Evolutionary conservation across 2,797 vertebrate species (phyloP).

Genomic region (Philypnodon macrostomus): DNA sequence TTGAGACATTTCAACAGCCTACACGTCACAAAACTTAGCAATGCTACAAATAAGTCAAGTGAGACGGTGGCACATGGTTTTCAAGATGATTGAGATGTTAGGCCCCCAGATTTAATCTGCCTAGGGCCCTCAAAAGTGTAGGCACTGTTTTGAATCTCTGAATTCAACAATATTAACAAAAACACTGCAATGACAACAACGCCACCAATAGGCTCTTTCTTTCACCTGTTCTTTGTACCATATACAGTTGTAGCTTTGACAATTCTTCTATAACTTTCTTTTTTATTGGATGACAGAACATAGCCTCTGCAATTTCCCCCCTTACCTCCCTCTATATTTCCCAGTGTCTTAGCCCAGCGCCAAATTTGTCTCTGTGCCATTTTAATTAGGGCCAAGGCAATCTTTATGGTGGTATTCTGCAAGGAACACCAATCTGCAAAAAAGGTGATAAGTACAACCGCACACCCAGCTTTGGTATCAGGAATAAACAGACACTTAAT

Average conservation of each 20-base stretch:
- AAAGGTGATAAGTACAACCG: conserved; percentile 84
- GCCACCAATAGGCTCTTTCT: conserved; percentile 21
- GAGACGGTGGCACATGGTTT: no score
- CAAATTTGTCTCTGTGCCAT: conserved; percentile 86
- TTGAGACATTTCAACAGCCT: conserved; percentile 49
- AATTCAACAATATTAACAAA: conserved; percentile 20
- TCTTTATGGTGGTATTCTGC: conserved; percentile 84
- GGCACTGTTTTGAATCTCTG: conserved; percentile 14
- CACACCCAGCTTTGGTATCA: conserved; percentile 83
- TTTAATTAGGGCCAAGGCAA: conserved; percentile 86
- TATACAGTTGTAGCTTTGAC: conserved; percentile 31
- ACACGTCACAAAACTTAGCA: conserved; percentile 44
- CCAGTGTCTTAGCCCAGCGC: conserved; percentile 71
- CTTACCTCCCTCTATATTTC: conserved; percentile 65
- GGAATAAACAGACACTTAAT: conserved; percentile 88
- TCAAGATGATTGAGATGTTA: no score
- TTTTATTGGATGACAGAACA: conserved; percentile 67
- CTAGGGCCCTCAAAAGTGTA: no score
- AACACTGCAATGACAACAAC: conserved; percentile 21
- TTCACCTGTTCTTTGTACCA: conserved; percentile 35
- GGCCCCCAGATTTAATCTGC: no score
- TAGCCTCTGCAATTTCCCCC: conserved; percentile 56
- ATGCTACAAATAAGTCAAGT: no score
- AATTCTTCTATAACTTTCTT: conserved; percentile 60
- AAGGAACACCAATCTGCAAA: conserved; percentile 85